Percentiles rank a stretch among this genome's conserved stretches.
These are phyloP conservation scores for Tupiocoris notatus DNA, from an alignment of 2,888 invertebrate species.

Conservation along the genomic window DNA sequence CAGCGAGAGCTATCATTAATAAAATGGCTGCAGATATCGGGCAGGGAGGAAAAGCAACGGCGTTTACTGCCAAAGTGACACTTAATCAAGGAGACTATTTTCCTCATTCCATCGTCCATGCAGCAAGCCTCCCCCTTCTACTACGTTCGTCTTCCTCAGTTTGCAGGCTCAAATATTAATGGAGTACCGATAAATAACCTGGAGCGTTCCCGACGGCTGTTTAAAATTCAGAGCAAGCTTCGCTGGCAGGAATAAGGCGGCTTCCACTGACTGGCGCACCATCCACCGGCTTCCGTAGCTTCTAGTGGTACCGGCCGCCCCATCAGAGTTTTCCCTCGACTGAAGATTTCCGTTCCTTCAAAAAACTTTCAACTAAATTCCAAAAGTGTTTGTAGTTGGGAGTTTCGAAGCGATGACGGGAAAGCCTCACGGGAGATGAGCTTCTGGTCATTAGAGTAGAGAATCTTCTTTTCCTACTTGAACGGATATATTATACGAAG, in stretches of 20 bases:
- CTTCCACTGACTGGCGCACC: neutral
- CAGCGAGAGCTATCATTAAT: neutral
- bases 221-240: conserved; percentile 28
- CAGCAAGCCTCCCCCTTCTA: neutral
- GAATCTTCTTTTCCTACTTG: neutral
- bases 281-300: neutral
- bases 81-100: neutral
- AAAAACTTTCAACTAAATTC: neutral
- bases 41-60: neutral
- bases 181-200: conserved; percentile 34
- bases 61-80: neutral
- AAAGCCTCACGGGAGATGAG: neutral
- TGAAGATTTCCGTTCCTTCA: neutral
- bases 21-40: neutral
- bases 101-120: neutral
- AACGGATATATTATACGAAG: neutral
- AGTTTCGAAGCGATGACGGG: neutral
- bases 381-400: neutral
- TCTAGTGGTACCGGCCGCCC: neutral
- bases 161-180: conserved; percentile 33
- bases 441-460: neutral
- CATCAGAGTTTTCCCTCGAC: neutral
- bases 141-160: neutral
- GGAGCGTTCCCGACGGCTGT: conserved; percentile 4
- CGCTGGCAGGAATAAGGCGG: conserved; percentile 7